Evolutionary conservation across 2,888 invertebrate species (phyloP).

Genomic region (Meiosimyza platycephala): DNA sequence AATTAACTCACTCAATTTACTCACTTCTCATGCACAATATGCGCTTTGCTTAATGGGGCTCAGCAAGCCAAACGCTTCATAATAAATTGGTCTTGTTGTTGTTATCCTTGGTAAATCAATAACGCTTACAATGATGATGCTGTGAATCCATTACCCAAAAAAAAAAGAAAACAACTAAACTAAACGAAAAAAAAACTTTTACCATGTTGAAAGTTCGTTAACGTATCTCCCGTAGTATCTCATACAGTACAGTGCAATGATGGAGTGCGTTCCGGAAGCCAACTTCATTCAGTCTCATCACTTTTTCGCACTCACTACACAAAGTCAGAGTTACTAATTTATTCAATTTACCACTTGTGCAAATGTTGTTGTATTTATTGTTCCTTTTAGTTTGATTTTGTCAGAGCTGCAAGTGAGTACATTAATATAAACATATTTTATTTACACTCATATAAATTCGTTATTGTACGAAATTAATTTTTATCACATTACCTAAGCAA

Average conservation of each 20-base stretch:
- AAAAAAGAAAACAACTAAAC: not conserved
- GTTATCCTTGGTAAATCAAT: conserved; percentile 25
- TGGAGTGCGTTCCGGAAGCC: conserved; percentile 22
- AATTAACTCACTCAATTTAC: conserved; percentile 26
- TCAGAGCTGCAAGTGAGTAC: no score
- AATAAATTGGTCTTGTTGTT: conserved; percentile 22
- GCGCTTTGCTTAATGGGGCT: conserved; percentile 4
- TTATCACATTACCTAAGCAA: no score
- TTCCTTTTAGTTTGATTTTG: no score
- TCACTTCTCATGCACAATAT: not conserved
- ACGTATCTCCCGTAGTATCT: not conserved
- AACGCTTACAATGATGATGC: conserved; percentile 13
- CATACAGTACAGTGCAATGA: not conserved
- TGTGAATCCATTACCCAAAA: not conserved
- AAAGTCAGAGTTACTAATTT: conserved; percentile 28
- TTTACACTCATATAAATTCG: no score
- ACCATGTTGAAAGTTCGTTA: not conserved
- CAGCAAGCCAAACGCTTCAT: conserved; percentile 21
- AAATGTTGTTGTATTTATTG: no score
- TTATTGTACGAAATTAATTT: no score
- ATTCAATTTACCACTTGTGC: conserved; percentile 30
- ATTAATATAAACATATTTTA: no score
- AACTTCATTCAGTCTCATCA: not conserved
- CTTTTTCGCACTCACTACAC: conserved; percentile 30
- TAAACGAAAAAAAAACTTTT: not conserved